Conservation (phyloP, 2,113 vertebrate genomes). For the Pelobates fuscus region DNA sequence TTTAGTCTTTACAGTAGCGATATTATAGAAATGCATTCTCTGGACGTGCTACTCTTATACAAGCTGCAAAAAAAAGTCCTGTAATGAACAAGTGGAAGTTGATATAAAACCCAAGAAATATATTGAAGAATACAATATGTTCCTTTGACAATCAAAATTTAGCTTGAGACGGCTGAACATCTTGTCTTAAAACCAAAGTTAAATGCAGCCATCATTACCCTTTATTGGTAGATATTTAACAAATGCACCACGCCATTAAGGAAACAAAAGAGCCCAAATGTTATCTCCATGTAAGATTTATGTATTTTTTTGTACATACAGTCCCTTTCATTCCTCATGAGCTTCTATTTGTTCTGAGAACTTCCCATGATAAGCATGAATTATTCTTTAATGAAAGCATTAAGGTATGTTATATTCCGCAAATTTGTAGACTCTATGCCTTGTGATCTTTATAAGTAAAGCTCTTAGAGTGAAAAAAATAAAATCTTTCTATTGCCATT, state of each 20-base stretch:
- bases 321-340: neutral
- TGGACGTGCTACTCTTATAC: too few relatives aligned
- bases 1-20: too few relatives aligned
- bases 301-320: neutral
- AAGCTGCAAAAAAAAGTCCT: too few relatives aligned
- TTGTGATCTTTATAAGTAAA: slow-evolving; percentile 64
- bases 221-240: neutral
- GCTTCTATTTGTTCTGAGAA: neutral
- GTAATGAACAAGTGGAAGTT: too few relatives aligned
- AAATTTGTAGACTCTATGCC: slow-evolving; percentile 60
- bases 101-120: too few relatives aligned
- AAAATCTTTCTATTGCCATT: slow-evolving; percentile 67
- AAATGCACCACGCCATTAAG: slow-evolving; percentile 8
- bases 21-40: too few relatives aligned
- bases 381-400: slow-evolving; percentile 68
- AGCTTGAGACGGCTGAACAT: neutral
- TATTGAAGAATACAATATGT: too few relatives aligned
- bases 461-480: slow-evolving; percentile 66
- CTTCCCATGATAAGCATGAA: slow-evolving; percentile 68
- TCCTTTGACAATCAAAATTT: too few relatives aligned
- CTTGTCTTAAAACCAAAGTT: slow-evolving; percentile 17
- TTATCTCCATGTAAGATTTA: neutral
- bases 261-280: slow-evolving; percentile 7
- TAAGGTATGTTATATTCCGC: slow-evolving; percentile 66
- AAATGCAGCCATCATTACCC: neutral